These are phyloP conservation scores for Euzetes globulus DNA, from an alignment of 2,888 invertebrate genomes.

Conservation along the genomic window DNA sequence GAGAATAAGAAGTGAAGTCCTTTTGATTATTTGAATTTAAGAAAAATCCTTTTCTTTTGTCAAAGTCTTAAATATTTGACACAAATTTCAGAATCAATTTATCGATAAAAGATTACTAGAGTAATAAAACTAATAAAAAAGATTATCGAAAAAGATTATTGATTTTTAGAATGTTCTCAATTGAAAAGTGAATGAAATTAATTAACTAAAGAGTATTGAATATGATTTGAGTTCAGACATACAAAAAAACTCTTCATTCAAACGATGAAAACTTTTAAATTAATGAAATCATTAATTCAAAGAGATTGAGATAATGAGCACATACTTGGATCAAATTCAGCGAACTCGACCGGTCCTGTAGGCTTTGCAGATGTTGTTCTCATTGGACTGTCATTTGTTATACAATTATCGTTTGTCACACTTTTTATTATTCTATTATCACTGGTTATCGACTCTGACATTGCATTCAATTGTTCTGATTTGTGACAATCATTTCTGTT, in stretches of 20 bases:
- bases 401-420: neutral
- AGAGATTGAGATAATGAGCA: neutral
- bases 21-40: neutral
- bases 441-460: neutral
- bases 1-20: neutral
- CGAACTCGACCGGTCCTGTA: neutral
- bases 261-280: no score
- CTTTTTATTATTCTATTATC: slow-evolving; percentile 14
- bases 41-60: neutral
- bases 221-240: neutral
- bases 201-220: neutral
- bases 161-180: neutral
- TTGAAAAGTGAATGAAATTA: neutral
- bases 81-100: neutral
- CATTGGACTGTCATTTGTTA: neutral
- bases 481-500: neutral
- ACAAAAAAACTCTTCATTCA: neutral
- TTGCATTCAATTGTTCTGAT: slow-evolving; percentile 7
- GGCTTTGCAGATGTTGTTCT: neutral
- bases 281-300: neutral
- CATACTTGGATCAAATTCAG: slow-evolving; percentile 21
- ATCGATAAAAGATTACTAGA: neutral
- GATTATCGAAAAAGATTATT: neutral
- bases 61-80: neutral
- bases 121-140: neutral